phyloP scores from a whole-genome alignment of 2,113 vertebrate species.

The Cichladusa arquata region DNA sequence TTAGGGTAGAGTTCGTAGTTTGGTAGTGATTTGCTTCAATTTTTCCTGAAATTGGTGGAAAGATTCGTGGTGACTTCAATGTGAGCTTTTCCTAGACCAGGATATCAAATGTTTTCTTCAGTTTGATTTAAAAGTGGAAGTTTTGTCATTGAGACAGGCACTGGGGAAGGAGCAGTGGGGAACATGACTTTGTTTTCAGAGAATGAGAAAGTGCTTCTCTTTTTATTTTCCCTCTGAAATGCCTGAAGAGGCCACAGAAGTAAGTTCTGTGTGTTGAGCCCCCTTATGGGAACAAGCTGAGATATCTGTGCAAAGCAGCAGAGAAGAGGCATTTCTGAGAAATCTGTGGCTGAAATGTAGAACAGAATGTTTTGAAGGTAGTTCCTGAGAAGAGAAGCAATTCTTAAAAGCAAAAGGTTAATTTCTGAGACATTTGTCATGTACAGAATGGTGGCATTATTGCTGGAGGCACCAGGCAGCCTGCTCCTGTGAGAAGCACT shows the following conservation, averaged over 20 bases:
- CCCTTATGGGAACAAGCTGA: background rate
- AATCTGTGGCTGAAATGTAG: background rate
- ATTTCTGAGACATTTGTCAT: background rate
- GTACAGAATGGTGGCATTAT: rapidly evolving
- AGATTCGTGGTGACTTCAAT: background rate
- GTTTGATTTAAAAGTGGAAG: background rate
- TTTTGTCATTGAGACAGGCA: background rate
- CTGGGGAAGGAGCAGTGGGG: background rate
- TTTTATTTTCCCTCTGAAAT: background rate
- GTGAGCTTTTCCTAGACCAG: background rate
- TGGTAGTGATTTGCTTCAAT: rapidly evolving
- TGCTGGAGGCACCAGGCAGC: background rate
- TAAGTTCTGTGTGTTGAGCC: background rate
- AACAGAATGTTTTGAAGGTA: background rate
- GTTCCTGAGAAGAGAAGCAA: background rate
- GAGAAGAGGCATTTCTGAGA: background rate
- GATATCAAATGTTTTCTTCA: background rate
- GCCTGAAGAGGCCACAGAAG: background rate
- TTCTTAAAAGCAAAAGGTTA: background rate
- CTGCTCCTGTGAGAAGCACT: background rate
- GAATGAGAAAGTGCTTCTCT: background rate
- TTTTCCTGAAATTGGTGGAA: background rate
- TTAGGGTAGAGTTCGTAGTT: background rate
- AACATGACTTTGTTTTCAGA: background rate
- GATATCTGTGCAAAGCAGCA: background rate